These are phyloP conservation scores for Diuraphis noxia DNA, from an alignment of 1,140 invertebrate species.

Conservation along the genomic window DNA sequence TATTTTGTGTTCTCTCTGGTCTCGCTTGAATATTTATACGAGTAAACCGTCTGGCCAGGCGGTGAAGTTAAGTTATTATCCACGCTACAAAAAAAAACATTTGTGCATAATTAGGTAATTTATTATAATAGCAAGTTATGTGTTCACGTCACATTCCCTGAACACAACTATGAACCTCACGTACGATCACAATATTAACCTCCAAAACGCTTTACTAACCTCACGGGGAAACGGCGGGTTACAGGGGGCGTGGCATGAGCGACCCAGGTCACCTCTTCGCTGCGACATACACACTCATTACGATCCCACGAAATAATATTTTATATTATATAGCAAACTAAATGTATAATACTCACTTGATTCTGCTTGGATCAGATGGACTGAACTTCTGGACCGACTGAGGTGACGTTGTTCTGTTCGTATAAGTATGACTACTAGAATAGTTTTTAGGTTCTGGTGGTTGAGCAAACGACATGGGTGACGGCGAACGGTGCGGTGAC, in stretches of 20 bases:
- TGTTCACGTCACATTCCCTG: slow-evolving; percentile 41
- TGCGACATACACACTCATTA: slow-evolving; percentile 49
- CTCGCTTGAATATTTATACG: slow-evolving; percentile 58
- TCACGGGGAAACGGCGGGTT: slow-evolving; percentile 51
- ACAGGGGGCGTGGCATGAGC: slow-evolving; percentile 45
- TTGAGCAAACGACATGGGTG: slow-evolving; percentile 57
- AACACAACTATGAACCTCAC: slow-evolving; percentile 33
- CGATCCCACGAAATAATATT: slow-evolving; percentile 48
- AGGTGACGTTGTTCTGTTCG: slow-evolving; percentile 50
- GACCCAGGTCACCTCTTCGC: slow-evolving; percentile 52
- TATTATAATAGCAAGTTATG: neutral
- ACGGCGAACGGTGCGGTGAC: slow-evolving; percentile 57
- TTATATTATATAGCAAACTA: neutral
- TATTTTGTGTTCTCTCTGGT: slow-evolving; percentile 56
- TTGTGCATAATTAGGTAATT: neutral
- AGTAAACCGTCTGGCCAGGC: slow-evolving; percentile 55
- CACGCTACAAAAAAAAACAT: neutral
- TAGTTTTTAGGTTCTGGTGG: slow-evolving; percentile 55
- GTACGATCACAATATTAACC: slow-evolving; percentile 50
- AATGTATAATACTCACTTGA: slow-evolving; percentile 19
- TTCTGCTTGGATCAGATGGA: slow-evolving; percentile 56
- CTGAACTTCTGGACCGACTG: slow-evolving; percentile 56
- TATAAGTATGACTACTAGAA: slow-evolving; percentile 32
- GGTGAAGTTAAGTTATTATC: neutral
- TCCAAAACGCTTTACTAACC: slow-evolving; percentile 50